Evolutionary conservation across 2,113 vertebrate genomes (phyloP), one percentile per base, ranked within the genome.

Genomic region (Gasterosteus nipponicus): DNA sequence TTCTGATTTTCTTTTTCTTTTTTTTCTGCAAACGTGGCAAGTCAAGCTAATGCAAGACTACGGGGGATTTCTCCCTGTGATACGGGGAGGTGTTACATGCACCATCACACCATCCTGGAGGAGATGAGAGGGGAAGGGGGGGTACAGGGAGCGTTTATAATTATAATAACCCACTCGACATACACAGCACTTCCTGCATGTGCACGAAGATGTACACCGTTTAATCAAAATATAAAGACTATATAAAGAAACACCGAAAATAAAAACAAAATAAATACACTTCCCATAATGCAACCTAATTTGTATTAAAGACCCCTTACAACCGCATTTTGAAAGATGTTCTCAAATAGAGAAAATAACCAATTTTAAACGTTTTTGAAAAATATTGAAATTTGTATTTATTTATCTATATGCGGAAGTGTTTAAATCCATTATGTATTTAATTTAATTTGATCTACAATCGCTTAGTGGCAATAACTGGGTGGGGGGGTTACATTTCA

Each of bases 11-110:
- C 35, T 38, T 59, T 63, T 54, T 19, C 15, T 53, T 77, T 78
- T 69, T 61, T 66, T 83, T 94, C 93, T 95, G 92, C 93, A 95
- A 94, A 94, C 87, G 91, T 95, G 95, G 95, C 92, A 83, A 94
- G 92, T 95, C 94, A 95, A 94, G 92, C 93, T 95, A 94, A 91
- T 88, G 81, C 75, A 93, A 92, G 91, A 91, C 72, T 87, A 81
- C 82, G 82, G 87, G 87, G 94, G 91, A 92, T 93, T 95, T 92
- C 92, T 88, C n/a, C 65, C 12, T 39, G 59, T 22, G 63, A 73
- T 75, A 47, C 7, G 46, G 7, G 72, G 59, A 69, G 65, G 22
- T 63, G 81, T 26, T 26, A 59, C 70, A 83, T 81, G 77, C 76
- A 76, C 85, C 69, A 76, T 86, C 69, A 75, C 77, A 69, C 10